phyloP scores from a whole-genome alignment of 2,888 invertebrate species.

The Lochmaea capreae region DNA sequence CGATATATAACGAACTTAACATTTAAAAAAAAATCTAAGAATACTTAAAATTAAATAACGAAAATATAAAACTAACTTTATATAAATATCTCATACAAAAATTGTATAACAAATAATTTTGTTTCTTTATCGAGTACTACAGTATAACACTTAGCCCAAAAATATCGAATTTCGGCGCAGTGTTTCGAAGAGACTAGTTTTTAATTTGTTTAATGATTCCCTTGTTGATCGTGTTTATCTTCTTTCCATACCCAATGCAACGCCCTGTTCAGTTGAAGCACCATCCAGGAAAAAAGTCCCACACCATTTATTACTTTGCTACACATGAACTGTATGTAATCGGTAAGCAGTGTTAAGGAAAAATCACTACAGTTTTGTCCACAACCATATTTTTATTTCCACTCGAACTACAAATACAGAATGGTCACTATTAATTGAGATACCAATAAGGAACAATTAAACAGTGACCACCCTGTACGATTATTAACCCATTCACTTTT shows the following conservation, averaged over 20 bases:
- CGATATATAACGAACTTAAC: neutral
- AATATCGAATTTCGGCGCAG: neutral
- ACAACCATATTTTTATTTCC: no score
- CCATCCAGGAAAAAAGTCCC: slow-evolving; percentile 78
- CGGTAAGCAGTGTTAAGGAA: slow-evolving; percentile 71
- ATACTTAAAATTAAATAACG: slow-evolving; percentile 39
- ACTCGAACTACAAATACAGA: no score
- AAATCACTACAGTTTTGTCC: slow-evolving; percentile 29
- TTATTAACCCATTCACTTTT: no score
- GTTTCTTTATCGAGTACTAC: slow-evolving; percentile 27
- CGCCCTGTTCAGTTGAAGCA: slow-evolving; percentile 64
- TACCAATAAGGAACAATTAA: no score
- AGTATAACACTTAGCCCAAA: neutral
- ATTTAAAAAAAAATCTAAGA: slow-evolving; percentile 14
- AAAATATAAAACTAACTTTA: slow-evolving; percentile 41
- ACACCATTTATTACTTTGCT: slow-evolving; percentile 75
- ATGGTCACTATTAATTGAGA: neutral
- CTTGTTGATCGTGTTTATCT: slow-evolving; percentile 34
- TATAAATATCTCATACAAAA: slow-evolving; percentile 41
- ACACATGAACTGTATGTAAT: slow-evolving; percentile 81
- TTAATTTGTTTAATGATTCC: slow-evolving; percentile 40
- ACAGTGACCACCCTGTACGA: no score
- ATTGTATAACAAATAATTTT: slow-evolving; percentile 39
- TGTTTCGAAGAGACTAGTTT: slow-evolving; percentile 36
- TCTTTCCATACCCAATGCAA: slow-evolving; percentile 62